Base-by-base conservation (phyloP, 2,888 invertebrate genomes). In the Eilema depressum region DNA sequence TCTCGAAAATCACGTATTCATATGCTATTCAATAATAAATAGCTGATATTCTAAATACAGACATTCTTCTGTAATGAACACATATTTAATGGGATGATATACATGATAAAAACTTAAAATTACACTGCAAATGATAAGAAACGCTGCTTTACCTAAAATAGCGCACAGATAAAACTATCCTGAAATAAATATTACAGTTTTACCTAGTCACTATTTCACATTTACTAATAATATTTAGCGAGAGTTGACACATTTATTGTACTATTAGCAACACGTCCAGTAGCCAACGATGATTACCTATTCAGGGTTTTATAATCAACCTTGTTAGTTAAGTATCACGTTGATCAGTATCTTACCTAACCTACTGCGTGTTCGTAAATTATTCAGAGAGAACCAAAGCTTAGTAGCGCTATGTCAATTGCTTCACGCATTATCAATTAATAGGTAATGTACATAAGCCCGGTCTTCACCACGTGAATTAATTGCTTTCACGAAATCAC, bases 131-230 rank as follows among this genome's bases (percentile, higher is more conserved):
- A 56, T 57, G 70, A 68, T 82, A 81, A 81, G 76, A 76, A 76
- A 78, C 70, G 57, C 77, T 75, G 70, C 62, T 86, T 85, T 83
- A 83, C 83, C 83, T 86, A 84, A 81, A 66, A 57, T 37, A 37
- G 75, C 83, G 86, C 83, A 86, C 83, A 83, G 78, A 70, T 75
- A 57, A 73, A 72, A 71, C 74, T 77, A 68, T 63, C 69, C 76
- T 83, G 86, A 83, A 85, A 82, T 78, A 80, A 68, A 78, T 84
- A 79, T 80, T 76, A 79, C 80, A 69, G 75, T 84, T 79, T 78
- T 71, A 78, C 47, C 20, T 77, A 67, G 68, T 67, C 11, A 28
- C 61, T 47, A n/a, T 47, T 12, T 47, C 20, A n/a, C 53, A 53
- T 59, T 59, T 14, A 26, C 25, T 59, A 26, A 26, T 59, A 59